Percentiles rank a stretch among this genome's conserved stretches.
Conservation (phyloP, 37 sponge, comb jelly and placozoan genomes). For the Beroe ovata region DNA sequence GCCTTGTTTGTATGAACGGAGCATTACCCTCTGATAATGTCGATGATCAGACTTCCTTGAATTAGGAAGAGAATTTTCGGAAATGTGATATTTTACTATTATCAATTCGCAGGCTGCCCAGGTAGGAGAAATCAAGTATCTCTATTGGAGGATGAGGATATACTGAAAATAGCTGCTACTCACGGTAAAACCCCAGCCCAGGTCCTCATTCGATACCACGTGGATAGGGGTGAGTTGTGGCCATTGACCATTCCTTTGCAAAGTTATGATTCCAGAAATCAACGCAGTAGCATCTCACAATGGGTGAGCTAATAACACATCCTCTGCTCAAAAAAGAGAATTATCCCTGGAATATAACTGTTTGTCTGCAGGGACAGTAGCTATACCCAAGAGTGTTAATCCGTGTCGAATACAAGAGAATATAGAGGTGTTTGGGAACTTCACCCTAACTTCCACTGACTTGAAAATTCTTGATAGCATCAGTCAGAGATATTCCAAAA, state of each 20-base stretch:
- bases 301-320: too few species aligned
- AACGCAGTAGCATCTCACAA: too few species aligned
- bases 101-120: neutral
- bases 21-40: too few species aligned
- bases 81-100: neutral
- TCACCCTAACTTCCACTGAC: constrained; percentile 78
- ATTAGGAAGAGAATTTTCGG: too few species aligned
- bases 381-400: constrained; percentile 81
- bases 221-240: constrained; percentile 10
- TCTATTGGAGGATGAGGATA: constrained; percentile 48
- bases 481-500: neutral
- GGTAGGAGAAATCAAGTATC: neutral
- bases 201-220: constrained; percentile 44
- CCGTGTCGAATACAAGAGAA: constrained; percentile 78
- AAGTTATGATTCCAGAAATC: too few species aligned
- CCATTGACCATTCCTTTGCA: too few species aligned
- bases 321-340: too few species aligned
- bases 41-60: too few species aligned
- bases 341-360: too few species aligned
- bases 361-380: constrained; percentile 67
- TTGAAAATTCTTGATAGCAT: constrained; percentile 73
- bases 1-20: too few species aligned
- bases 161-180: neutral
- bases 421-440: constrained; percentile 68
- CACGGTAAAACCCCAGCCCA: neutral